Percentiles rank a stretch among this genome's conserved stretches.
phyloP scores from a whole-genome alignment of 2,113 vertebrate genomes.

The Xenopus laevis region DNA sequence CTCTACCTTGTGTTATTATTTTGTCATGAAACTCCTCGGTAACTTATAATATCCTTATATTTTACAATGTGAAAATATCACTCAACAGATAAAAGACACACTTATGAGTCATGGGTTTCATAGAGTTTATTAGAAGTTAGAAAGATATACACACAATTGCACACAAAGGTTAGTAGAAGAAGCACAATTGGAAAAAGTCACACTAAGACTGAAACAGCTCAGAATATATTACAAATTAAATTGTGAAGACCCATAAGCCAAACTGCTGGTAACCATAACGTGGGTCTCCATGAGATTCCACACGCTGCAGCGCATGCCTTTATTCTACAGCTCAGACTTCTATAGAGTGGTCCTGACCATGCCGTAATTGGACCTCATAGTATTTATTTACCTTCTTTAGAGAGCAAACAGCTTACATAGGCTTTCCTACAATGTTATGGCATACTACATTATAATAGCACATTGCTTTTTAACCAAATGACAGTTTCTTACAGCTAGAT shows the following conservation, averaged over 20 bases:
- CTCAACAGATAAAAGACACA: conserved; percentile 68
- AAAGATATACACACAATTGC: conserved; percentile 87
- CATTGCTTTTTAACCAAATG: conserved; percentile 29
- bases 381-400: conserved; percentile 60
- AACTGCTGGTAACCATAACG: conserved; percentile 59
- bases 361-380: conserved; percentile 59
- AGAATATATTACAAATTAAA: conserved; percentile 53
- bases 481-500: conserved; percentile 58
- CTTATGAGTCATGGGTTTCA: conserved; percentile 82
- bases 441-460: conserved; percentile 61
- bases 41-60: too few relatives aligned
- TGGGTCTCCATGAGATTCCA: conserved; percentile 57
- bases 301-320: conserved; percentile 68
- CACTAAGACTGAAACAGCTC: conserved; percentile 67
- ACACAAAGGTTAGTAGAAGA: conserved; percentile 80
- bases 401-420: conserved; percentile 60
- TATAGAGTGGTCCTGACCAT: conserved; percentile 63
- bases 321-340: conserved; percentile 51
- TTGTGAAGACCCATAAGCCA: conserved; percentile 58
- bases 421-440: conserved; percentile 50
- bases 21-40: too few relatives aligned
- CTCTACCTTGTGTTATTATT: too few relatives aligned
- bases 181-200: conserved; percentile 63
- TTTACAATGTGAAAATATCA: too few relatives aligned
- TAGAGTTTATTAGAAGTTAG: conserved; percentile 98